Evolutionary conservation across 1,140 invertebrate species (phyloP).

Genomic region (Drosophila tropicalis): DNA sequence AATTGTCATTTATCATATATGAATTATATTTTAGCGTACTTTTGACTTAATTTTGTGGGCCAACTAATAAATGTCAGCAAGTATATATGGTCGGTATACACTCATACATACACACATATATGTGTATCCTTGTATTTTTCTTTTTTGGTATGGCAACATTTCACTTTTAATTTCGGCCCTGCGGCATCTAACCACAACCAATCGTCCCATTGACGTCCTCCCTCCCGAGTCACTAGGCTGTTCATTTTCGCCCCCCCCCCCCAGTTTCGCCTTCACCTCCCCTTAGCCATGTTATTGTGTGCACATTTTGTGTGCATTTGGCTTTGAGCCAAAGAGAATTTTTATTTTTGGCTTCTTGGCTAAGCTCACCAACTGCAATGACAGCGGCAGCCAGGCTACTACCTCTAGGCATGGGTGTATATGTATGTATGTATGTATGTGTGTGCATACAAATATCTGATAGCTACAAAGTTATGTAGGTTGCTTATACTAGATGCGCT

Average conservation of each 20-base stretch:
- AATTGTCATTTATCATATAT: slow-evolving; percentile 28
- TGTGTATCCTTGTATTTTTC: background rate
- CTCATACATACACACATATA: background rate
- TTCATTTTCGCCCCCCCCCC: too few species aligned
- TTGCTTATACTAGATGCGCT: slow-evolving; percentile 47
- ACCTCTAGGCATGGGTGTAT: slow-evolving; percentile 12
- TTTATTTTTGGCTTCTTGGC: slow-evolving; percentile 78
- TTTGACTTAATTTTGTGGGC: slow-evolving; percentile 43
- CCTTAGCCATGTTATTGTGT: slow-evolving; percentile 13
- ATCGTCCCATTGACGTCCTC: background rate
- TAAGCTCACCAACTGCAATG: slow-evolving; percentile 65
- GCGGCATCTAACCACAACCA: slow-evolving; percentile 1
- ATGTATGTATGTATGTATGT: slow-evolving; percentile 13
- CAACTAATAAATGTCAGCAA: slow-evolving; percentile 72
- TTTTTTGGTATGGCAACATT: slow-evolving; percentile 51
- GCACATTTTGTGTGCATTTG: slow-evolving; percentile 57
- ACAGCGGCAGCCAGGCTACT: slow-evolving; percentile 36
- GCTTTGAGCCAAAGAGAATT: slow-evolving; percentile 62
- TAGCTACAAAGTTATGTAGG: slow-evolving; percentile 54
- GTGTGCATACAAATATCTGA: slow-evolving; percentile 34
- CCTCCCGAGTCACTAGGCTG: too few species aligned
- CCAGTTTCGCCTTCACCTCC: background rate
- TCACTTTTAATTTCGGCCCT: slow-evolving; percentile 53
- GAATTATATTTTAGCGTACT: slow-evolving; percentile 34
- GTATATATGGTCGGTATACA: background rate